Evolutionary conservation across 64 coral and sea anemone genomes (phyloP), one percentile per base, ranked within the genome.

Genomic region (Montipora sp.): DNA sequence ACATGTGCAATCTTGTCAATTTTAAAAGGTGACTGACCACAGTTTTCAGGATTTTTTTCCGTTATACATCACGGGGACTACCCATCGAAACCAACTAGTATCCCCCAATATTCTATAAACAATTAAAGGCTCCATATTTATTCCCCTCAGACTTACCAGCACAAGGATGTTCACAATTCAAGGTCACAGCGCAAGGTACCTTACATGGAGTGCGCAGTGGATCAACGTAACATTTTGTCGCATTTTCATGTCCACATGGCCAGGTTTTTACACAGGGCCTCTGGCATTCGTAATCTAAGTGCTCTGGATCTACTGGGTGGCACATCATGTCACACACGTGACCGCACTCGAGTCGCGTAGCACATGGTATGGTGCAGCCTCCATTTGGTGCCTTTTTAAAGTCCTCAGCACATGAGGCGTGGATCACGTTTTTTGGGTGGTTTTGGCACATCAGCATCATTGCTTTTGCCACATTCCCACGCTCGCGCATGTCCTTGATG

Each of bases 121-220:
- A 75, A 27, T 8, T 0, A 36, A 75, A 12, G 22, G 4, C 0
- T 0, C 13, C 5, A 48, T 78, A 50, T 16, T 77, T 48, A 46
- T 77, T 49, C 46, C 16, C 65, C 15, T 44, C 73, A 75, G 60
- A 82, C 70, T 73, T 91, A 48, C 77, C 80, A 15, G 78, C 46
- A 75, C 94, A 95, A 57, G 46, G 89, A 60, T 95, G 94, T 59
- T 48, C 77, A 81, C 94, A 95, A 0, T 92, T 48, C 45, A 95
- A 81, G 0, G 81, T 60, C 36, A 10, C 65, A 7, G 11, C 15
- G 15, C 82, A 95, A 63, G 55, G 74, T 23, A 81, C 20, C 16
- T 91, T 48, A 70, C 84, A 96, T 79, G 66, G n/a, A 80, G 67
- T 51, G 36, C 11, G 12, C 15, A 22, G 18, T 5, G 89, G 89